Evolutionary conservation across 1,140 invertebrate genomes (phyloP).

Genomic region (Grapholita molesta): DNA sequence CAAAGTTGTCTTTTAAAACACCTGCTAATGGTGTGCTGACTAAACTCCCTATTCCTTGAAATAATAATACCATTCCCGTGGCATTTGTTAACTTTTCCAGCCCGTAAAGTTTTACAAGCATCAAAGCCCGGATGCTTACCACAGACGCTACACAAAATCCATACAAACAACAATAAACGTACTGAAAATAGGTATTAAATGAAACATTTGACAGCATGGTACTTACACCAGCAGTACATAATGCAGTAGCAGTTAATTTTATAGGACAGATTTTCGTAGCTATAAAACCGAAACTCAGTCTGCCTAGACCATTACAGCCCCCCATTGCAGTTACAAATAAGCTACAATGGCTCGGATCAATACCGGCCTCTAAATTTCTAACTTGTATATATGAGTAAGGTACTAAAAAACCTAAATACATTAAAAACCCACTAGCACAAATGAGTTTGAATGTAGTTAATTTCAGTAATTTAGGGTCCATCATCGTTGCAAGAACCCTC

Average conservation of each 20-base stretch:
- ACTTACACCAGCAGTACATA: conserved; percentile 39
- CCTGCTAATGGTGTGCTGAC: conserved; percentile 60
- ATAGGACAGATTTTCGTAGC: conserved; percentile 53
- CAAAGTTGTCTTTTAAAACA: conserved; percentile 48
- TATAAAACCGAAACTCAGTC: conserved; percentile 48
- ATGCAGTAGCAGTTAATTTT: conserved; percentile 38
- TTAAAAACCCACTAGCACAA: conserved; percentile 51
- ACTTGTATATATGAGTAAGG: conserved; percentile 60
- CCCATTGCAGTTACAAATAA: conserved; percentile 60
- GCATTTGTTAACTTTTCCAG: conserved; percentile 69
- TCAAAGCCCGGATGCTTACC: conserved; percentile 51
- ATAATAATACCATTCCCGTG: conserved; percentile 60
- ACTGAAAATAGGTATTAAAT: conserved; percentile 58
- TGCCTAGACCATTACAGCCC: conserved; percentile 52
- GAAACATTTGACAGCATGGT: conserved; percentile 51
- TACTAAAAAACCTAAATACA: conserved; percentile 58
- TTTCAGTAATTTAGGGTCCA: conserved; percentile 59
- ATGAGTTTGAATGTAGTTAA: conserved; percentile 53
- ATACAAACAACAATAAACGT: conserved; percentile 54
- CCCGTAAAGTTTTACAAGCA: conserved; percentile 59
- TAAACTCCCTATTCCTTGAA: conserved; percentile 63
- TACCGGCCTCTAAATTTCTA: conserved; percentile 43
- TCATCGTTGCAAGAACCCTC: conserved; percentile 69
- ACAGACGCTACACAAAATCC: conserved; percentile 54
- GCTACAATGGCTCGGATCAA: conserved; percentile 41